A percentile compares a stretch with the other conserved stretches of the same genome.
phyloP scores from a whole-genome alignment of 2,113 vertebrate species.

The Connochaetes taurinus region DNA sequence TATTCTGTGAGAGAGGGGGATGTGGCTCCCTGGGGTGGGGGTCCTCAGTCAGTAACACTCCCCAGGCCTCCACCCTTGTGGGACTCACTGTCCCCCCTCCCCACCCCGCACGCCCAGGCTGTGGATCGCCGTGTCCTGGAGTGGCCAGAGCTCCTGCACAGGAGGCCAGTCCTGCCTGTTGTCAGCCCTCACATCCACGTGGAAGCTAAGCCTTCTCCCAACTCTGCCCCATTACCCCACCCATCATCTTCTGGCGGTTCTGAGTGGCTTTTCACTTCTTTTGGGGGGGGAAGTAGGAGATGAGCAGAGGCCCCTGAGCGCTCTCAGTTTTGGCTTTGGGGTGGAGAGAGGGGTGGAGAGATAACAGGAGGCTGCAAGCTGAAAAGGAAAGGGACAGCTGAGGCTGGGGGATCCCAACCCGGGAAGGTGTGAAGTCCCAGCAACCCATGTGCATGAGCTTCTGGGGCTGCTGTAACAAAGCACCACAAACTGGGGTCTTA shows the following conservation, averaged over 20 bases:
- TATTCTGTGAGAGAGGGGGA: neutral
- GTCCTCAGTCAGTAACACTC: neutral
- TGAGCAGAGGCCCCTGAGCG: neutral
- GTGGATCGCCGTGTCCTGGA: neutral
- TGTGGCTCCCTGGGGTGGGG: neutral
- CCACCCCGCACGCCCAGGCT: rapidly evolving
- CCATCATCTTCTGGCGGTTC: neutral
- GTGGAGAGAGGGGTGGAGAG: neutral
- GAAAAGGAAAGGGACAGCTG: rapidly evolving
- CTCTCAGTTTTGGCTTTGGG: neutral
- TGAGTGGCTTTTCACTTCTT: neutral
- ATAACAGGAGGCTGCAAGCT: too few relatives aligned
- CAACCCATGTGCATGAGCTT: rapidly evolving
- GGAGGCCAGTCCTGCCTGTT: neutral
- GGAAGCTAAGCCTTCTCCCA: neutral
- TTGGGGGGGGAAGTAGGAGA: neutral
- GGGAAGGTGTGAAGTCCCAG: neutral
- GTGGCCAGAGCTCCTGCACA: neutral
- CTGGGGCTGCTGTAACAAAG: too few relatives aligned
- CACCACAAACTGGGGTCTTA: neutral
- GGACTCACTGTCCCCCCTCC: neutral
- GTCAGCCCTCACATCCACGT: neutral
- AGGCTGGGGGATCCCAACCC: neutral
- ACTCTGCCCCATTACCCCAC: neutral
- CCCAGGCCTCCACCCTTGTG: neutral